Evolutionary conservation across 2,888 invertebrate species (phyloP).

Genomic region (Heliconius ethilla): DNA sequence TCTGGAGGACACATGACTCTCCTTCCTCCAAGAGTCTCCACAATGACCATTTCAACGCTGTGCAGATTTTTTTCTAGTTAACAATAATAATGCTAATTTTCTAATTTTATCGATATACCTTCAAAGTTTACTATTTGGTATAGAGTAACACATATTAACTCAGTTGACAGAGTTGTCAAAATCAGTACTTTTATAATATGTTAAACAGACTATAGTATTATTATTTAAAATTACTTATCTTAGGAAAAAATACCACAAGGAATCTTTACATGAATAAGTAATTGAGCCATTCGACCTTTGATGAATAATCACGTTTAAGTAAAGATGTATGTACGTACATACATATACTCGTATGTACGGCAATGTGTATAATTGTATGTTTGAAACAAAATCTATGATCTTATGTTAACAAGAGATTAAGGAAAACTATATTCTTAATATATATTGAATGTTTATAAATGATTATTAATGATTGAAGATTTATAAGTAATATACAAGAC

Average conservation of each 20-base stretch:
- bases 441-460: too few species aligned
- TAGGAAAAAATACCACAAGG: slow-evolving; percentile 13
- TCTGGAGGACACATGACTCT: background rate
- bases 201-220: background rate
- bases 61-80: background rate
- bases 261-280: slow-evolving; percentile 18
- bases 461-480: too few species aligned
- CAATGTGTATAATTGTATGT: background rate
- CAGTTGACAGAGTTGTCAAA: too few species aligned
- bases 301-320: slow-evolving; percentile 14
- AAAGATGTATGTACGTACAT: slow-evolving; percentile 4
- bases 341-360: background rate
- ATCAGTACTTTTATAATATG: too few species aligned
- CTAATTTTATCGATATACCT: background rate
- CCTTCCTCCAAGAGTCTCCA: background rate
- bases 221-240: background rate
- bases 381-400: slow-evolving; percentile 12
- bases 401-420: slow-evolving; percentile 8
- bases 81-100: background rate
- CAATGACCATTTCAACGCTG: background rate
- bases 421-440: slow-evolving; percentile 2
- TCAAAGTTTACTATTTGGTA: too few species aligned
- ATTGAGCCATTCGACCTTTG: slow-evolving; percentile 14
- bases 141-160: background rate
- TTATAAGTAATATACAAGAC: background rate